Percentiles rank a stretch among this genome's conserved stretches.
phyloP scores from a whole-genome alignment of 2,888 invertebrate species.

The Xestia xanthographa region DNA sequence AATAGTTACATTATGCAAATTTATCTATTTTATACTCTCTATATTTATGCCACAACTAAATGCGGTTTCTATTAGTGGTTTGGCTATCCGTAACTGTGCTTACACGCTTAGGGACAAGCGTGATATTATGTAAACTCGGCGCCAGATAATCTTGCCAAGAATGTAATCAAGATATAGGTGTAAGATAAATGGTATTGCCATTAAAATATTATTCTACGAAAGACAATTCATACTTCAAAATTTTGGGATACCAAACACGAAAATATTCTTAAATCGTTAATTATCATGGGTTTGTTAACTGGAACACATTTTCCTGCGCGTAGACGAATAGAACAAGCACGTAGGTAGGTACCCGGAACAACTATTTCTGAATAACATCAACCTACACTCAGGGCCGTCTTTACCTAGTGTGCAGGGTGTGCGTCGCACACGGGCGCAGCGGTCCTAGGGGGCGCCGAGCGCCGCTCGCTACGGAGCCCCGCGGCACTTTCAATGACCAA shows the following conservation, averaged over 20 bases:
- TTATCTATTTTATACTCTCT: conserved; percentile 44
- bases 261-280: background rate
- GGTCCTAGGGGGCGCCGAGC: too few species aligned
- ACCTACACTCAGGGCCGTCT: too few species aligned
- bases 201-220: conserved; percentile 27
- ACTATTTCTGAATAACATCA: background rate
- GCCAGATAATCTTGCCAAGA: conserved; percentile 60
- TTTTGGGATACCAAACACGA: background rate
- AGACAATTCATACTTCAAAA: conserved; percentile 15
- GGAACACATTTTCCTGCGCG: too few species aligned
- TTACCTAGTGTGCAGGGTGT: too few species aligned
- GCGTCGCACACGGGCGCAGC: too few species aligned
- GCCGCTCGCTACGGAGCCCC: too few species aligned
- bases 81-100: conserved; percentile 38
- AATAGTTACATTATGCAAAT: conserved; percentile 43
- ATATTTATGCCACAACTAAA: conserved; percentile 56
- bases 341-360: background rate
- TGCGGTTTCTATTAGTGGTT: conserved; percentile 45
- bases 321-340: background rate
- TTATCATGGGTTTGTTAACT: background rate
- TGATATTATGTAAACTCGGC: conserved; percentile 53
- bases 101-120: conserved; percentile 40
- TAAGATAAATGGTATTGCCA: conserved; percentile 42
- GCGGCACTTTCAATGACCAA: too few species aligned
- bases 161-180: conserved; percentile 51